Evolutionary conservation across 2,888 invertebrate genomes (phyloP).

Genomic region (Drymonia ruficornis): DNA sequence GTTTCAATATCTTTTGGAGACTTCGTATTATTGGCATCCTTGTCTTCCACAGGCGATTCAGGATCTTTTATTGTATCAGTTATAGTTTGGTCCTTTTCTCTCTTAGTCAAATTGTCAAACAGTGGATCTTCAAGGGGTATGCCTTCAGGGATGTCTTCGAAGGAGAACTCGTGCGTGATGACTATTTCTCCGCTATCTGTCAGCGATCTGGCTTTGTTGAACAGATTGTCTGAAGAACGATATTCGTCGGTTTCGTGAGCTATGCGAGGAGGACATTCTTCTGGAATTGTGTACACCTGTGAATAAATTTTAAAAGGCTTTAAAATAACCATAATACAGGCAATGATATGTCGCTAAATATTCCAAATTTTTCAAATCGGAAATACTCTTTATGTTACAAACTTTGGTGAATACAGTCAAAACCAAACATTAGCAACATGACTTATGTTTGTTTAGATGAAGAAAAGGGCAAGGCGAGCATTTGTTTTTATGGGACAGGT

Average conservation of each 20-base stretch:
- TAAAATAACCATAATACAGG: too few species aligned
- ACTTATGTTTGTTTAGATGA: too few species aligned
- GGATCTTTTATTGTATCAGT: conserved; percentile 4
- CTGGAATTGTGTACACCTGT: conserved; percentile 76
- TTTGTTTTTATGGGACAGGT: too few species aligned
- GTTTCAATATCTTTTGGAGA: background rate
- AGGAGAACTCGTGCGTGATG: conserved; percentile 66
- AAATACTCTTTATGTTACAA: too few species aligned
- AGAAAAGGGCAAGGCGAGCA: too few species aligned
- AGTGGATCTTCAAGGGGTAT: conserved; percentile 73
- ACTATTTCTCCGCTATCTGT: conserved; percentile 60
- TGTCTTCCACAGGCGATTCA: background rate
- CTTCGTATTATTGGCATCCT: background rate
- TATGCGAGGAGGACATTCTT: conserved; percentile 70
- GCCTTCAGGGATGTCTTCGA: conserved; percentile 73
- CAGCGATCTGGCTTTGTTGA: conserved; percentile 61
- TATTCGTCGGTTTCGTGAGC: conserved; percentile 56
- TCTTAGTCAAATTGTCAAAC: conserved; percentile 61
- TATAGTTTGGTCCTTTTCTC: conserved; percentile 27
- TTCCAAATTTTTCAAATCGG: too few species aligned
- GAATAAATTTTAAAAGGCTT: conserved; percentile 13
- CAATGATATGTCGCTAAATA: too few species aligned
- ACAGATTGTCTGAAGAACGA: conserved; percentile 63
- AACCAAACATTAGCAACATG: too few species aligned
- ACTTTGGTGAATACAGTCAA: too few species aligned